phyloP scores from a whole-genome alignment of 2,113 vertebrate genomes.

The Cyprinodon brontotheroides region DNA sequence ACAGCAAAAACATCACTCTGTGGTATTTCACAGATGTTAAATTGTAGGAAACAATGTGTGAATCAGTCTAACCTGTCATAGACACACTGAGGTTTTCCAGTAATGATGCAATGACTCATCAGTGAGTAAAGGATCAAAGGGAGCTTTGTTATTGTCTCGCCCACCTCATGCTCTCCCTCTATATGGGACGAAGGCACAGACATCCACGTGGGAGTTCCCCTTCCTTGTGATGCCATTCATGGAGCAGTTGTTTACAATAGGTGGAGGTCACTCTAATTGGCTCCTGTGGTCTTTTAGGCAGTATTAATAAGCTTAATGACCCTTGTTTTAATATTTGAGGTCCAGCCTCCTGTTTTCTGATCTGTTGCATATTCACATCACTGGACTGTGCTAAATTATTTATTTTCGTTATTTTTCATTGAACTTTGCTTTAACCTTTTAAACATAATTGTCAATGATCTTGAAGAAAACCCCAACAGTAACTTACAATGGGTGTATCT shows the following conservation, averaged over 20 bases:
- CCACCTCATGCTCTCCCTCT: constrained; percentile 68
- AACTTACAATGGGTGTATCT: not conserved
- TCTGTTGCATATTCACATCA: constrained; percentile 77
- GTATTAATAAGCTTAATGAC: constrained; percentile 78
- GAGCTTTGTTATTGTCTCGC: constrained; percentile 39
- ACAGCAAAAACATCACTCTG: not conserved
- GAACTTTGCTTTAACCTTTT: too few relatives aligned
- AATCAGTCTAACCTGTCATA: not conserved
- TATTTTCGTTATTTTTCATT: too few relatives aligned
- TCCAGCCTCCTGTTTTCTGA: constrained; percentile 54
- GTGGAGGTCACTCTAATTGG: constrained; percentile 73
- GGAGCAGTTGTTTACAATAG: constrained; percentile 80
- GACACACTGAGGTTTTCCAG: not conserved
- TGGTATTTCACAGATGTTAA: not conserved
- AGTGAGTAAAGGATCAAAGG: constrained; percentile 34
- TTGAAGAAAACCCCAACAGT: not conserved
- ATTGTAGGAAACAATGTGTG: not conserved
- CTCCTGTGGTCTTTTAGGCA: constrained; percentile 35
- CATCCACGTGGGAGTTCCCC: constrained; percentile 63
- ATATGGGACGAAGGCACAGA: constrained; percentile 79
- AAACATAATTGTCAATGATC: not conserved
- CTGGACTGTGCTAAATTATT: not conserved
- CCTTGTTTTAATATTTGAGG: constrained; percentile 62
- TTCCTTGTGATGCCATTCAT: constrained; percentile 85
- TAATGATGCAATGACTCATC: constrained; percentile 16